Conservation (phyloP, 2,888 invertebrate species). For the Dimorphilus gyrociliatus region DNA sequence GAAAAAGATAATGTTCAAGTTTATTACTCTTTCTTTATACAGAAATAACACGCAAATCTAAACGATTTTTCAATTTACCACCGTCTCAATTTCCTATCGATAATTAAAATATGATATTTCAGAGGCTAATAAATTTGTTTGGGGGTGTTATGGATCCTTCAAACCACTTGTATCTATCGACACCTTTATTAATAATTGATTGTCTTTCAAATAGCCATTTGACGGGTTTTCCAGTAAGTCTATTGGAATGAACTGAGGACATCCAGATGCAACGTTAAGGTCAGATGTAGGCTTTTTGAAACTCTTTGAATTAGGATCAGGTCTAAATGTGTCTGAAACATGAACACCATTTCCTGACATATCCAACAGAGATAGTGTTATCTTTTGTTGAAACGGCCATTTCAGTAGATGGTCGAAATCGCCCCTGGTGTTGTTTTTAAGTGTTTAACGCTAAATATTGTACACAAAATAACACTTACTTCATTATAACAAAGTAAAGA, state of each 20-base stretch:
- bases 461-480: too few species aligned
- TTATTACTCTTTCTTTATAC: too few species aligned
- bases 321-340: slow-evolving; percentile 29
- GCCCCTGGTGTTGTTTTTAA: too few species aligned
- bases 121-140: too few species aligned
- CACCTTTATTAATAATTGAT: slow-evolving; percentile 24
- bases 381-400: slow-evolving; percentile 31
- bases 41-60: too few species aligned
- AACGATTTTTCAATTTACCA: too few species aligned
- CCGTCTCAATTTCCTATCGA: too few species aligned
- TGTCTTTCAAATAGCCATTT: slow-evolving; percentile 23
- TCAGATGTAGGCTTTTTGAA: slow-evolving; percentile 30
- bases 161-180: slow-evolving; percentile 16
- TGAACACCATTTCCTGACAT: slow-evolving; percentile 21
- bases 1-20: too few species aligned
- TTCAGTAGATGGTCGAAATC: slow-evolving; percentile 25
- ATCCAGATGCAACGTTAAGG: slow-evolving; percentile 36
- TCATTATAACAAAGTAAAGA: slow-evolving; percentile 32
- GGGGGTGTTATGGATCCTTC: too few species aligned
- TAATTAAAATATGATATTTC: too few species aligned
- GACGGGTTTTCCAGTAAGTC: slow-evolving; percentile 7
- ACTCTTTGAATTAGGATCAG: slow-evolving; percentile 28
- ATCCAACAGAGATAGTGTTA: slow-evolving; percentile 30
- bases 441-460: too few species aligned
- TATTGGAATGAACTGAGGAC: slow-evolving; percentile 28